Evolutionary conservation across 2,113 vertebrate genomes (phyloP), one percentile per base, ranked within the genome.

Genomic region (Cygnus buccinator): DNA sequence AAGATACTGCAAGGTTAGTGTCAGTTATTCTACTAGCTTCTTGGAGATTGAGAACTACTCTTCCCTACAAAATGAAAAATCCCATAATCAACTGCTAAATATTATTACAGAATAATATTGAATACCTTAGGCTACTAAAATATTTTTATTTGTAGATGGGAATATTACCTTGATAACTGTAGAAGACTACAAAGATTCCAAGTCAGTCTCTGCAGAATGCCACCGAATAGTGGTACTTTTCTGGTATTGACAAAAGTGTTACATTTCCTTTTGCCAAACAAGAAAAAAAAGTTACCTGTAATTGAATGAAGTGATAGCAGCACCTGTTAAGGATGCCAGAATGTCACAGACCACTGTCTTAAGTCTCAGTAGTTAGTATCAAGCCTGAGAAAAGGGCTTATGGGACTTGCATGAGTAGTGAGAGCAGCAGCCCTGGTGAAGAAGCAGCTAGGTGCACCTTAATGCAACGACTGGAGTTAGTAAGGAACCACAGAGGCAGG

Each of bases 1-100:
- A 99, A 98, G 97, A 97, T 99, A 93, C 95, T 99, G 35, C 99
- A 99, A 99, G 99, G 99, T 99, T 95, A 82, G 98, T 98, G 81
- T 54, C 31, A 61, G 31, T 67, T 68, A 31, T 31, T 67, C 41
- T 83, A 19, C 29, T 57, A 18, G 6, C 21, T 71, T 83, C 5
- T 82, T 89, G 50, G 50, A 87, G 18, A 20, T 59, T 57, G 73
- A 62, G 37, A 78, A 35, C 31, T 35, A 6, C 33, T 72, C 39
- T 70, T 89, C 16, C 46, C n/a, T 87, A 55, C 5, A 50, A 13
- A 72, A 52, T 28, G 15, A 70, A 44, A 44, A 71, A 61, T 58
- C 21, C 21, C 82, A 39, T 66, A 46, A 44, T 50, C n/a, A 62
- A 6, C 28, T 90, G 22, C 29, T 92, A 52, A 65, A 37, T 74